Evolutionary conservation across 2,797 vertebrate genomes (phyloP), one percentile per base, ranked within the genome.

Genomic region (Scarus forsteni): DNA sequence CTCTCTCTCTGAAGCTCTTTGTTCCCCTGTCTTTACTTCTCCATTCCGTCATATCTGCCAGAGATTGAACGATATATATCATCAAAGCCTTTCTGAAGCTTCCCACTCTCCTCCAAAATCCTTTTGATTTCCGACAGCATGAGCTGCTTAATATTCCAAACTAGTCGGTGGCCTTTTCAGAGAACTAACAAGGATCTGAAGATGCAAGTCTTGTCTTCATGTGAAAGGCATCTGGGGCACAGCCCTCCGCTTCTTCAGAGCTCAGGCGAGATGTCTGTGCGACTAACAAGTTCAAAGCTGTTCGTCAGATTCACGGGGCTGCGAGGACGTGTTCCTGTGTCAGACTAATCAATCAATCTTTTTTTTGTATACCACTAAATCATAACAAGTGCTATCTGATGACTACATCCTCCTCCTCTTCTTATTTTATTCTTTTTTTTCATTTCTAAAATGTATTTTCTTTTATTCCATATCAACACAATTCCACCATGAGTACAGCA

Each of bases 141-240:
- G 79, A 82, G 57, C 93, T 93, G 86, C 80, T 94, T 94, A 94
- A 92, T 94, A 94, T 94, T 95, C 93, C 75, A 86, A 90, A 88
- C 76, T 86, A 91, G 90, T 92, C 88, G n/a, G 86, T 88, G 90
- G 88, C 91, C 91, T 90, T 92, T 93, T 93, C 89, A 89, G 82
- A 91, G 86, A 92, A 88, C 88, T 89, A 92, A 90, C 88, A 91
- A 92, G 89, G 88, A 89, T 91, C 87, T 85, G 89, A 84, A 87
- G 91, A 89, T 92, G 90, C 80, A 76, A 87, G 81, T 79, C 89
- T 90, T 93, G 93, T 92, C 85, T 92, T 88, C 76, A 44, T 85
- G 77, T 83, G 72, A 86, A 80, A 92, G 83, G 79, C 90, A 86
- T 88, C 86, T 80, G 86, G 81, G 80, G 83, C 69, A 56, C 82